Conservation (phyloP, 2,888 invertebrate species). For the Agapostemon virescens region DNA sequence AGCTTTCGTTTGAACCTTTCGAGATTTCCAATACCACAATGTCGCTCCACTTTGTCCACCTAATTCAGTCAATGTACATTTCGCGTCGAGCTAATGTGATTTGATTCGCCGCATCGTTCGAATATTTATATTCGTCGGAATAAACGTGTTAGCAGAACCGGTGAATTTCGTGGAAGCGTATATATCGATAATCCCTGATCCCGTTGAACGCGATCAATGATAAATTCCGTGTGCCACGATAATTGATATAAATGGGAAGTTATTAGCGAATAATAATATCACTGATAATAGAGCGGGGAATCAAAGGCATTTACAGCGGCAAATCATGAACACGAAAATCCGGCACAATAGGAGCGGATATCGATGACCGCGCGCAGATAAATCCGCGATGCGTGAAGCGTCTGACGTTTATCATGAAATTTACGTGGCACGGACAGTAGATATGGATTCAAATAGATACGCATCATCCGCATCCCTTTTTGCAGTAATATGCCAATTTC, state of each 20-base stretch:
- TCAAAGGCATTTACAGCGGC: conserved; percentile 17
- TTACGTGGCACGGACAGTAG: conserved; percentile 19
- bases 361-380: conserved; percentile 11
- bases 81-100: conserved; percentile 1
- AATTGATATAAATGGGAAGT: conserved; percentile 55
- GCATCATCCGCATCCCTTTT: conserved; percentile 1
- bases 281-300: conserved; percentile 33
- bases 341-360: conserved; percentile 16
- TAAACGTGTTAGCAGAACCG: conserved; percentile 17
- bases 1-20: neutral
- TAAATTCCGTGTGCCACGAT: conserved; percentile 24
- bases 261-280: conserved; percentile 44
- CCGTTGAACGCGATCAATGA: conserved; percentile 26
- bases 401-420: conserved; percentile 47
- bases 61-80: neutral
- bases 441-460: conserved; percentile 34
- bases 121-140: conserved; percentile 27
- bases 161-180: conserved; percentile 24
- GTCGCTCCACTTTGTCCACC: neutral
- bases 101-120: conserved; percentile 19
- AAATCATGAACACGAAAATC: conserved; percentile 33
- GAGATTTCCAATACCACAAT: neutral
- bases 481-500: neutral
- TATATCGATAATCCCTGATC: conserved; percentile 18
- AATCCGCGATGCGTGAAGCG: conserved; percentile 31